Evolutionary conservation across 2,888 invertebrate genomes (phyloP).

Genomic region (Ecdyonurus torrentis): DNA sequence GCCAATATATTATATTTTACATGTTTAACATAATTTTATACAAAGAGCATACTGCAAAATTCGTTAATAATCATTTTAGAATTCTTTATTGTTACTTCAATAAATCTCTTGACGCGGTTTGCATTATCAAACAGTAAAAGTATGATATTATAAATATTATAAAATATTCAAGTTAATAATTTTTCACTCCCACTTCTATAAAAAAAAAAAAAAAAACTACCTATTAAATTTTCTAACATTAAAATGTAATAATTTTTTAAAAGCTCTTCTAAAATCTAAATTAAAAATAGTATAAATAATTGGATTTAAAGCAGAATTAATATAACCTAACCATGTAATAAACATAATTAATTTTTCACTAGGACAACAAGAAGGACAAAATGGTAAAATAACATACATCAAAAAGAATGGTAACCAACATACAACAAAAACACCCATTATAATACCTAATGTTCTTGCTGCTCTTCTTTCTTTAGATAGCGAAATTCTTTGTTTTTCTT

Average conservation of each 20-base stretch:
- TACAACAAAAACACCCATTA: constrained; percentile 94
- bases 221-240: too few species aligned
- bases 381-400: constrained; percentile 84
- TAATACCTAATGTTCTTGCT: constrained; percentile 87
- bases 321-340: constrained; percentile 86
- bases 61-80: too few species aligned
- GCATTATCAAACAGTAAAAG: too few species aligned
- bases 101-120: too few species aligned
- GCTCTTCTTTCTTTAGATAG: constrained; percentile 86
- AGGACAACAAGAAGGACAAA: constrained; percentile 64
- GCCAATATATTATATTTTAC: too few species aligned
- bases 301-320: constrained; percentile 82
- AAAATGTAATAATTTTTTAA: constrained; percentile 61
- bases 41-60: too few species aligned
- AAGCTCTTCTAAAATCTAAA: constrained; percentile 79
- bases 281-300: constrained; percentile 92
- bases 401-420: constrained; percentile 98
- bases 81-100: too few species aligned
- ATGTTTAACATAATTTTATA: too few species aligned
- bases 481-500: constrained; percentile 79
- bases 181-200: too few species aligned
- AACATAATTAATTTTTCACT: constrained; percentile 68
- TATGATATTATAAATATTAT: too few species aligned
- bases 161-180: too few species aligned
- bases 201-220: too few species aligned